A percentile compares a stretch with the other conserved stretches of the same genome.
phyloP scores from a whole-genome alignment of 2,797 vertebrate genomes.

The Decapterus maruadsi region DNA sequence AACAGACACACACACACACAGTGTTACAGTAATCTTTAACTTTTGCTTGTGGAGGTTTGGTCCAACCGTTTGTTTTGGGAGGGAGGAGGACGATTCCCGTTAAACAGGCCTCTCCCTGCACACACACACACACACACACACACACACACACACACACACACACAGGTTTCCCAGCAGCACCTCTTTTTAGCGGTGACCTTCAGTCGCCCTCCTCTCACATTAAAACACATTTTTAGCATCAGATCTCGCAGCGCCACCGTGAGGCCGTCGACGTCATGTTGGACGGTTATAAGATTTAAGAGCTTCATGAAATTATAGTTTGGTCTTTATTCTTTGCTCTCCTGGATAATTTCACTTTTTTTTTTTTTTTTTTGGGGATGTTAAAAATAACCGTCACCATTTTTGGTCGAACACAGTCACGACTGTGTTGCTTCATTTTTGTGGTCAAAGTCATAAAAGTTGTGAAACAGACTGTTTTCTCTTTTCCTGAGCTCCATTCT shows the following conservation, averaged over 20 bases:
- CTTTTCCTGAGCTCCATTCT: no score
- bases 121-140: conserved; percentile 13
- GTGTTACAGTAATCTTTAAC: background rate
- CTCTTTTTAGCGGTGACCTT: conserved; percentile 14
- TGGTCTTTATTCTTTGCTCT: no score
- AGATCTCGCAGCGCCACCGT: background rate
- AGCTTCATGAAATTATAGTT: no score
- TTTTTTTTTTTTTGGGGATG: no score
- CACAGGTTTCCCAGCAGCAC: conserved; percentile 22
- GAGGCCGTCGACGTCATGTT: background rate
- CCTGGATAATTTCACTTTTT: no score
- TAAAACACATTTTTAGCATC: background rate
- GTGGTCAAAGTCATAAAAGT: no score
- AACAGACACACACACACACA: conserved; percentile 10
- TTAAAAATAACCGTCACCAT: no score
- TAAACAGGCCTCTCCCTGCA: background rate
- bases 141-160: conserved; percentile 23
- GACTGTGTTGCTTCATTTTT: no score
- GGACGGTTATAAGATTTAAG: no score
- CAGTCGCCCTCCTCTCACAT: conserved; percentile 3
- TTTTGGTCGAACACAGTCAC: no score
- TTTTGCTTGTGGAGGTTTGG: background rate
- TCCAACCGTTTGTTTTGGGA: conserved; percentile 13
- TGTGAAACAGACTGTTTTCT: no score
- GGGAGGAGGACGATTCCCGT: conserved; percentile 20